Base-by-base conservation (phyloP, 1,140 invertebrate species). In the Caenorhabditis brenneri region DNA sequence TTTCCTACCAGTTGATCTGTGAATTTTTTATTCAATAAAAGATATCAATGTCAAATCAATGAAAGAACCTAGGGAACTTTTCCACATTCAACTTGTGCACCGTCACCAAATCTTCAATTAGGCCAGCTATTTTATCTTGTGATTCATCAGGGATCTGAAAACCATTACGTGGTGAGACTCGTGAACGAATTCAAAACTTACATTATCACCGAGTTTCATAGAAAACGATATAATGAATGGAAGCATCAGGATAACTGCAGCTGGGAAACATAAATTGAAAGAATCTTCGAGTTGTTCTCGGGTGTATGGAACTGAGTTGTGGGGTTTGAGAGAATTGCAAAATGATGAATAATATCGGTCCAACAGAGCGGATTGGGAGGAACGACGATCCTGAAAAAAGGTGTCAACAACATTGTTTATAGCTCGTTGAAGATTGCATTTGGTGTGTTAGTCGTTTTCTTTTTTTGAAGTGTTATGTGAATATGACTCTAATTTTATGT, bases 191-290 rank as follows among this genome's bases (percentile, higher is more conserved):
- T 65, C 31, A 65, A 51, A 51, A 31, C 65, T 74, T 10, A 74
- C 65, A 46, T 42, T 24, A 7, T 74, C 65, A 24, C 65, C 65
- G 36, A 74, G 65, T 74, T 16, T 39, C 36, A 74, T 10, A 46
- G 65, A 74, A 27, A 74, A 74, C 24, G 65, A 74, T 24, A 74
- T 15, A 15, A 74, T 74, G n/a, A 74, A 74, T 1, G 65, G 65
- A 74, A 74, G 65, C 65, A 74, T 74, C 2, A 74, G 65, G 24
- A 74, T 74, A 10, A 74, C 36, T 22, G 65, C 33, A 42, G 65
- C 65, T 5, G 65, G 65, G 36, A 74, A 74, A 24, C 65, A 74
- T 2, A 74, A 10, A 19, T 74, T 22, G 33, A 42, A 74, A 2
- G 65, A 74, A 24, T 74, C 65, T 42, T 42, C 33, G 4, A 74